Base-by-base conservation (phyloP, 2,888 invertebrate genomes). In the Cheilosia vulpina region DNA sequence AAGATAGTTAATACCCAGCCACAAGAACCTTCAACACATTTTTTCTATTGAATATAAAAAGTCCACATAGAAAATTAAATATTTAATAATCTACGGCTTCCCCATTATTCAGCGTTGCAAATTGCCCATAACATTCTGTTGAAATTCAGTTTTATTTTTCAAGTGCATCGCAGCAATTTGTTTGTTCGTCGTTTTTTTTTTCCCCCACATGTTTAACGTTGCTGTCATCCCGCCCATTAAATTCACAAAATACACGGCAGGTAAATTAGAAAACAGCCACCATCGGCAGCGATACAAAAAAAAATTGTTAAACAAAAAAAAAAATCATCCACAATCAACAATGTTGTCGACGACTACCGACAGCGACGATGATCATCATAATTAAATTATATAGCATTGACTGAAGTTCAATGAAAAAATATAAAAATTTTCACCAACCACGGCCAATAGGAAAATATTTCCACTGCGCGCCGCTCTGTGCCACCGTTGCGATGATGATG, bases 371-470 rank as follows among this genome's bases (percentile, higher is more conserved):
- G 85, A 81, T 85, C 76, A 77, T 81, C 76, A 81, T 85, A 85
- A 85, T 85, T 80, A 85, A 85, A 85, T 80, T 85, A 85, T 85
- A 53, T 9, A 85, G 62, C 81, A 85, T 80, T 76, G 81, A 81
- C 85, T 85, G 77, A 85, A 81, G 85, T 85, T 85, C 85, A 85
- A 80, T 85, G 68, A 60, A 69, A 69, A 73, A 63, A 45, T 43
- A 47, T 53, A 79, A 79, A 79, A 75, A 66, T 65, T 75, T 84
- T 76, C 75, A 71, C 75, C 63, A 13, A 47, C 58, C 84, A 84
- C 80, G 84, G 84, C 75, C 66, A 76, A 63, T 69, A 57, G 76
- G 65, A 76, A 65, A 76, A 81, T 63, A 76, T 65, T 13, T 43
- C 43, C 7, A 21, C 11, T 21, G 52, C 27, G 9, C n/a, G n/a